Percentiles rank a stretch among this genome's conserved stretches.
phyloP scores from a whole-genome alignment of 2,113 vertebrate genomes.

The Gallinago jamesoni region DNA sequence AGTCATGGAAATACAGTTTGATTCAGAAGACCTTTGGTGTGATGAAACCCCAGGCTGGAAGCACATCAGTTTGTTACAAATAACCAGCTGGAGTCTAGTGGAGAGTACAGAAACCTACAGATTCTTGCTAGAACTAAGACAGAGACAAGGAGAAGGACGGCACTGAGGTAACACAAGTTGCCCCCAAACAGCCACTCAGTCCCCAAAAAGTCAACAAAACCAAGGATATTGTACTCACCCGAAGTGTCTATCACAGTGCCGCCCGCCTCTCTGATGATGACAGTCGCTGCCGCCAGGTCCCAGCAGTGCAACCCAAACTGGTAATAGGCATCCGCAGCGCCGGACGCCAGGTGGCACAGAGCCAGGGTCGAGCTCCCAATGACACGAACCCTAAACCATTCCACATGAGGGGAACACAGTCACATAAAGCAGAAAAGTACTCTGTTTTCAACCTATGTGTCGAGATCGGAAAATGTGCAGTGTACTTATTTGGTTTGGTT shows the following conservation, averaged over 20 bases:
- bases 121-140: neutral
- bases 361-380: constrained; percentile 87
- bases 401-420: neutral
- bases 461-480: rapidly evolving
- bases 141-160: neutral
- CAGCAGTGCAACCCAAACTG: constrained; percentile 90
- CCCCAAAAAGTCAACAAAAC: neutral
- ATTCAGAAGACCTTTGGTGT: neutral
- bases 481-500: neutral
- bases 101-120: neutral
- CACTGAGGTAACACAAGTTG: neutral
- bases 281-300: constrained; percentile 86
- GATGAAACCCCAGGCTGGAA: neutral
- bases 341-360: constrained; percentile 81
- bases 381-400: constrained; percentile 78
- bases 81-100: neutral
- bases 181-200: neutral
- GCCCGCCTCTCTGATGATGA: constrained; percentile 87
- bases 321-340: constrained; percentile 86
- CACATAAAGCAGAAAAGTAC: neutral
- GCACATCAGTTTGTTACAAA: neutral
- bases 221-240: constrained; percentile 69
- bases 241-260: constrained; percentile 87
- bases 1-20: neutral
- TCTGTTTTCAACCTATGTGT: neutral